Base-by-base conservation (phyloP, 2,113 vertebrate genomes). In the Albula goreensis region DNA sequence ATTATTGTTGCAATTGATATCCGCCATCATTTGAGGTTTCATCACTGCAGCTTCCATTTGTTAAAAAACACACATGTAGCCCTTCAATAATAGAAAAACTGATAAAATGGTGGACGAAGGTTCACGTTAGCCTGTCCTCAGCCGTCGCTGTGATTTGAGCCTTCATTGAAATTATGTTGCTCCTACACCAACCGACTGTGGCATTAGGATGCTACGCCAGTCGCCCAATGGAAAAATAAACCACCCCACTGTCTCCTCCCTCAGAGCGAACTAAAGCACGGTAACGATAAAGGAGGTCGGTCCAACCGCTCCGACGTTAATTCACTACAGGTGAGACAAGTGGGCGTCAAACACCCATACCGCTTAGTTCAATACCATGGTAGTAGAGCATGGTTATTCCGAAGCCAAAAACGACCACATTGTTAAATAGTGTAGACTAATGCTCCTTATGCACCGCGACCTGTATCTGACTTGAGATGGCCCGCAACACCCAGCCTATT, bases 1-100 rank as follows among this genome's bases (percentile, higher is more conserved):
- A 50, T 95, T 89, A 92, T 93, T 93, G 94, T 95, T 96, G 87
- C 95, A 94, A 81, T 94, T 95, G 86, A 96, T 94, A 93, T 97
- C 94, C 89, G 96, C 96, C 92, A 95, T 92, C 91, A 91, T 93
- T 90, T 88, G 90, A 50, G 94, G 92, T 85, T 90, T 94, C 91
- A 93, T 87, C 90, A 96, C 92, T 12, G 94, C 93, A 66, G 93
- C 95, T 89, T 96, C 93, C 95, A 94, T 95, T 88, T 88, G 92
- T 83, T 88, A 82, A 89, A 88, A 74, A 48, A 81, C 83, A 85
- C 89, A 91, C 92, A 93, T 94, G 78, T 91, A 92, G 89, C 50
- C 50, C 51, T 49, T 60, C 17, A 79, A 81, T 70, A 48, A 80
- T 52, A 81, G 10, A 85, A 86, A 80, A 53, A 82, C 49, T 41